Percentiles rank a stretch among this genome's conserved stretches.
These are phyloP conservation scores for Raja brachyura DNA, from an alignment of 2,113 vertebrate genomes.

Conservation along the genomic window DNA sequence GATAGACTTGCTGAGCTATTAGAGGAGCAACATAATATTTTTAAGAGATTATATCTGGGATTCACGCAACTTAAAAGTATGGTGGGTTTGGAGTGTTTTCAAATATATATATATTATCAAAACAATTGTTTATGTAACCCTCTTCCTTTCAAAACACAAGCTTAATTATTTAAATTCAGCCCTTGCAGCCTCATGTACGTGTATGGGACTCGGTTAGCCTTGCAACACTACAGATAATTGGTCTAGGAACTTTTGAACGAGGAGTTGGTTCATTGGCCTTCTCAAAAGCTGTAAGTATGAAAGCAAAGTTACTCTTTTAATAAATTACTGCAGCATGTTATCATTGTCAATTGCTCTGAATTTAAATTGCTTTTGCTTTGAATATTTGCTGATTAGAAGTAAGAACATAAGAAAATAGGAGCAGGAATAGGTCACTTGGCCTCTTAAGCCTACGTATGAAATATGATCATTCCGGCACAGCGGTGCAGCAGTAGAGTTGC, in stretches of 20 bases:
- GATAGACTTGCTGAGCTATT: neutral
- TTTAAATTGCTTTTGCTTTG: neutral
- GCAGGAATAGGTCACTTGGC: too few relatives aligned
- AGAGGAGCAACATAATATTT: neutral
- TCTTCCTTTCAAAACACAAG: neutral
- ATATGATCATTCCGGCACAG: too few relatives aligned
- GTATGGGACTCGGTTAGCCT: slow-evolving; percentile 95
- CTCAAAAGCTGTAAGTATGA: slow-evolving; percentile 87
- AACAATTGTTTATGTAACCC: neutral
- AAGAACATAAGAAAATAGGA: neutral
- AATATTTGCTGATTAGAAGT: neutral
- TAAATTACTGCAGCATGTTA: neutral
- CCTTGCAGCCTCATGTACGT: slow-evolving; percentile 85
- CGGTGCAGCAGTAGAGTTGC: too few relatives aligned
- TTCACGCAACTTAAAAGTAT: neutral
- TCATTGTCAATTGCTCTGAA: neutral
- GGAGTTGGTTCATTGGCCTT: slow-evolving; percentile 90
- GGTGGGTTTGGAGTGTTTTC: neutral
- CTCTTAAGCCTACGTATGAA: too few relatives aligned
- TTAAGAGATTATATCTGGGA: neutral
- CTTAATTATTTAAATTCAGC: slow-evolving; percentile 51
- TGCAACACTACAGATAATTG: slow-evolving; percentile 76
- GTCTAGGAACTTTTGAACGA: slow-evolving; percentile 87
- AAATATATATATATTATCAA: neutral
- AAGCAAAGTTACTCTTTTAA: fast-evolving